These are phyloP conservation scores for Oreotrochilus melanogaster DNA, from an alignment of 2,113 vertebrate genomes.

Conservation along the genomic window DNA sequence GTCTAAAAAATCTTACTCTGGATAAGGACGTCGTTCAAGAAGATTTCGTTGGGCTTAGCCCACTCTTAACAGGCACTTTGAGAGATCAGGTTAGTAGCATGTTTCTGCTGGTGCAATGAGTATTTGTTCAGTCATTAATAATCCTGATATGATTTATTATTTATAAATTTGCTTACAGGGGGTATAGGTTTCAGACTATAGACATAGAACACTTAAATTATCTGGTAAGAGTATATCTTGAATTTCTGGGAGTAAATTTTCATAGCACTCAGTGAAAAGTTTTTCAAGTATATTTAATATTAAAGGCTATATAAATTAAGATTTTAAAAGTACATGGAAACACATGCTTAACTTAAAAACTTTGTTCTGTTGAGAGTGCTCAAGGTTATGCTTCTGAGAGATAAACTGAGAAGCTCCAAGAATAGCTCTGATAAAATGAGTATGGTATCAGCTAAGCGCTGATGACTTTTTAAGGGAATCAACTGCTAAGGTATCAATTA, in stretches of 20 bases:
- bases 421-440: conserved; percentile 95
- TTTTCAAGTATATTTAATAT: background rate
- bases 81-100: conserved; percentile 90
- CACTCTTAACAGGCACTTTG: conserved; percentile 90
- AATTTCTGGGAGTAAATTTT: background rate
- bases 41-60: conserved; percentile 88
- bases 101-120: conserved; percentile 32
- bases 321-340: conserved; percentile 16
- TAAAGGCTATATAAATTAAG: background rate
- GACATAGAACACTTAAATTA: background rate
- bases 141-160: background rate
- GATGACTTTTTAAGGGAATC: conserved; percentile 99
- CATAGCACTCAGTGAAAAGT: background rate
- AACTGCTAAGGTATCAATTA: conserved; percentile 88
- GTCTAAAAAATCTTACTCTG: conserved; percentile 84
- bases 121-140: background rate
- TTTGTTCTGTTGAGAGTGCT: conserved; percentile 57
- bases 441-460: conserved; percentile 81
- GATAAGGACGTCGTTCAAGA: conserved; percentile 90
- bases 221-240: background rate
- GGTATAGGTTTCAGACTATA: background rate
- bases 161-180: background rate
- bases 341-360: conserved; percentile 53
- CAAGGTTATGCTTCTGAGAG: conserved; percentile 85
- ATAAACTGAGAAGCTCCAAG: conserved; percentile 84